These are phyloP conservation scores for Podarcis raffonei DNA, from an alignment of 2,113 vertebrate genomes.

Conservation along the genomic window DNA sequence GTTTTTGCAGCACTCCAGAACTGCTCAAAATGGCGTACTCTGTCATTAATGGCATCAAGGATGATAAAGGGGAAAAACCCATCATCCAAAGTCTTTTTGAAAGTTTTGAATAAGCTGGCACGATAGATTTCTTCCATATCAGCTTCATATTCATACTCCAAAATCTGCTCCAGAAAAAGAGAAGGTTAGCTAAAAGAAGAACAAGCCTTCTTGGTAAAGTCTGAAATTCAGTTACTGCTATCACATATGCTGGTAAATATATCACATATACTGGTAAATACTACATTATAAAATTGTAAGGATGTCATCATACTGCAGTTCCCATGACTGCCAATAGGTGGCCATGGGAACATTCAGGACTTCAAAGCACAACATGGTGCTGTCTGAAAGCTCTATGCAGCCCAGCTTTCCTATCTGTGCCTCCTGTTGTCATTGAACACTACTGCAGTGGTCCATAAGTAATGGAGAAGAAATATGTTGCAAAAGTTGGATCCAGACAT, in stretches of 20 bases:
- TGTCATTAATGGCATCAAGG: constrained; percentile 94
- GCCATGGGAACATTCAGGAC: no score
- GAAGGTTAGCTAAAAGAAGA: constrained; percentile 47
- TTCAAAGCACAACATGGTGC: no score
- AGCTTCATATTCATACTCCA: constrained; percentile 97
- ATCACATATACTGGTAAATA: background rate
- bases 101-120: constrained; percentile 98
- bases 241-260: background rate
- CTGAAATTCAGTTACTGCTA: constrained; percentile 22
- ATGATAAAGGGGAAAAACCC: constrained; percentile 99
- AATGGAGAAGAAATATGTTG: background rate
- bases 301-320: no score
- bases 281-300: no score
- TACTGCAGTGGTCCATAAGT: background rate
- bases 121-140: constrained; percentile 98
- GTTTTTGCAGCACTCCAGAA: constrained; percentile 99
- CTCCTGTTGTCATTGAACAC: background rate
- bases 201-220: background rate
- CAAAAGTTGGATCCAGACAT: background rate
- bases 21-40: constrained; percentile 95
- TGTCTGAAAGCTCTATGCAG: no score
- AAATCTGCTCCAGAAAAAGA: constrained; percentile 77
- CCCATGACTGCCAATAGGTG: no score
- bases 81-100: constrained; percentile 97
- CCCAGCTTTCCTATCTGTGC: no score